Percentiles rank a stretch among this genome's conserved stretches.
These are phyloP conservation scores for Machaerirhynchus nigripectus DNA, from an alignment of 2,113 vertebrate species.

Conservation along the genomic window DNA sequence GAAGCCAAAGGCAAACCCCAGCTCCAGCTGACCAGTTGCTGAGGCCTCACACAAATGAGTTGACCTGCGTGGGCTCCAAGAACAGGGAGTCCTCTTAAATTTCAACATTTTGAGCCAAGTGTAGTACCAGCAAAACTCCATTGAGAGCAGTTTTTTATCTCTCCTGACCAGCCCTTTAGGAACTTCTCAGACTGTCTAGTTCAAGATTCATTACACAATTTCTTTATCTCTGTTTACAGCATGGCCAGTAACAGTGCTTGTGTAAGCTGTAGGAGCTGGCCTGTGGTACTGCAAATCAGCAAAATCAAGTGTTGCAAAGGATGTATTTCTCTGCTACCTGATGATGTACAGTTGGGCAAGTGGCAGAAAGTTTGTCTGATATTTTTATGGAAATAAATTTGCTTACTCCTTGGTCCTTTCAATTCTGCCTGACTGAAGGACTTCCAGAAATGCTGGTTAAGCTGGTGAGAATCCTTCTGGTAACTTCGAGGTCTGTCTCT, in stretches of 20 bases:
- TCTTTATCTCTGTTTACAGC: not conserved
- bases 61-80: rapidly evolving
- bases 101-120: not conserved
- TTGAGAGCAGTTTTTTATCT: not conserved
- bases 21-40: not conserved
- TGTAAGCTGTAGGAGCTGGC: not conserved
- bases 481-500: not conserved
- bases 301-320: not conserved
- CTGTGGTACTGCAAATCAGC: not conserved
- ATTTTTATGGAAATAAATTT: not conserved
- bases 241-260: not conserved
- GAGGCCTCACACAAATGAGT: not conserved
- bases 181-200: not conserved
- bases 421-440: not conserved
- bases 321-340: not conserved
- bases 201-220: not conserved
- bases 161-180: not conserved
- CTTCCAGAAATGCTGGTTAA: not conserved
- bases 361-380: not conserved
- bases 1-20: not conserved
- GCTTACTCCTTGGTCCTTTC: not conserved
- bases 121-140: not conserved
- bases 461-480: not conserved
- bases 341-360: not conserved
- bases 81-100: not conserved